Base-by-base conservation (phyloP, 2,797 vertebrate genomes). In the Avahi laniger region DNA sequence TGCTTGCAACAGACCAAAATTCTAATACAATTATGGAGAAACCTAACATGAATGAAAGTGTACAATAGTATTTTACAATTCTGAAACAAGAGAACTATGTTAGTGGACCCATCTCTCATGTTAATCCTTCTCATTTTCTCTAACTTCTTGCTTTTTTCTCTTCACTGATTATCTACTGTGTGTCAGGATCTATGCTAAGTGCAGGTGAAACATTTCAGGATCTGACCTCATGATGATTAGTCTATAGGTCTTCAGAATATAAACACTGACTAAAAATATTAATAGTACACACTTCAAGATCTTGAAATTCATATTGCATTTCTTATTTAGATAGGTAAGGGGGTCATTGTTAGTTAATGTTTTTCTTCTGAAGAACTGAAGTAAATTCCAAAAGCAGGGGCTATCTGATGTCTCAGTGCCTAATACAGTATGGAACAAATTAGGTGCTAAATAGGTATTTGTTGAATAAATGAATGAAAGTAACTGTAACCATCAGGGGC, bases 351-450 rank as follows among this genome's bases (percentile, higher is more conserved):
- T 52, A 52, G 5, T 81, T 15, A 89, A n/a, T 38, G 63, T 48
- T 73, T 73, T 93, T 59, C 93, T 93, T 84, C 33, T 65, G 38
- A 95, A 96, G 54, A 95, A 79, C 4, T 88, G 46, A 91, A 86
- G 13, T 65, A 84, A 75, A 15, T 33, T 75, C 33, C 78, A 87
- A 89, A 13, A 28, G 67, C 78, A 95, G 33, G 1, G 4, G 17
- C 24, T 80, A 57, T 50, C 10, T 83, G 18, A 59, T 35, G 8
- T 63, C 33, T 46, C 5, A 85, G 33, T 78, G 61, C 14, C 76
- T 89, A 50, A 26, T 57, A 70, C 0, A 70, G 67, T 48, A 54
- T 81, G 35, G 6, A 93, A 89, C 41, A 93, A 91, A 91, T 17
- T 1, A 88, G 20, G 11, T 85, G 65, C 59, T 83, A 85, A 78